These are phyloP conservation scores for Falco columbarius DNA, from an alignment of 2,797 vertebrate species.

Conservation along the genomic window DNA sequence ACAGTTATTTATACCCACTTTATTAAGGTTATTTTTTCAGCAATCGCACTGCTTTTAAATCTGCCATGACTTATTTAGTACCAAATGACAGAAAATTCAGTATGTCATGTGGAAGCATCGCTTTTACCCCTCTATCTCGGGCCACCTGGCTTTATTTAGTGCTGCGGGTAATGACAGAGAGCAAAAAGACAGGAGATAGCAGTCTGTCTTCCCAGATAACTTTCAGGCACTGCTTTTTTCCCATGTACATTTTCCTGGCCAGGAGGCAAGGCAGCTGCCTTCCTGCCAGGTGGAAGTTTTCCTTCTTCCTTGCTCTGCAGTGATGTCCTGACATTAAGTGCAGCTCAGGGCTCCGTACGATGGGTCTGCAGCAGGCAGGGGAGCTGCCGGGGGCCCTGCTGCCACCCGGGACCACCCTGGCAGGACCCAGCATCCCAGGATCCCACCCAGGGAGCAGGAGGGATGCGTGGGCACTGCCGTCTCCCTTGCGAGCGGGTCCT, in stretches of 20 bases:
- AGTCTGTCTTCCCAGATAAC: not conserved
- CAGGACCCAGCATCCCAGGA: not conserved
- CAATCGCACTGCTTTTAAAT: not conserved
- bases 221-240: not conserved
- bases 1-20: constrained; percentile 26
- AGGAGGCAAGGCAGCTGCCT: not conserved
- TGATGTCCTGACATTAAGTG: rapidly evolving
- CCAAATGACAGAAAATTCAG: not conserved
- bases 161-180: not conserved
- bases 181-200: not conserved
- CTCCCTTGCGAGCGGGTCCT: not conserved
- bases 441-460: not conserved
- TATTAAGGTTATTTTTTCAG: not conserved
- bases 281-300: not conserved
- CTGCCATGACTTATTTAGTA: not conserved
- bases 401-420: not conserved
- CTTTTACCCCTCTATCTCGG: not conserved
- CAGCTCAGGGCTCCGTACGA: rapidly evolving
- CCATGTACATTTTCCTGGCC: rapidly evolving
- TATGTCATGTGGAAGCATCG: not conserved
- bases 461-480: not conserved
- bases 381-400: not conserved
- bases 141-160: not conserved
- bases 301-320: not conserved
- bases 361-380: rapidly evolving